Conservation (phyloP, 2,888 invertebrate species). For the Thecophora atra region DNA sequence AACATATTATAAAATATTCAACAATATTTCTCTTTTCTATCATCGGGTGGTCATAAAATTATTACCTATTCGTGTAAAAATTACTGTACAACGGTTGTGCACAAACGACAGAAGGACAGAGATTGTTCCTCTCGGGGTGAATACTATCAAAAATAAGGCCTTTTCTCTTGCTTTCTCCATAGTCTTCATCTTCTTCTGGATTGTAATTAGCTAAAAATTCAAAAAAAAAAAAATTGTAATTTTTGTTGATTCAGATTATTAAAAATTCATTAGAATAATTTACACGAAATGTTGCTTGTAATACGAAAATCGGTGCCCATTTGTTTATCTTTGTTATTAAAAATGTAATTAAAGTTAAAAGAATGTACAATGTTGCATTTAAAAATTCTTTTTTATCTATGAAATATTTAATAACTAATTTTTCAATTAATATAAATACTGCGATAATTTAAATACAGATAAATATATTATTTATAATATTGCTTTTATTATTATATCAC, state of each 20-base stretch:
- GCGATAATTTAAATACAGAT: no score
- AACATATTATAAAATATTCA: conserved; percentile 1
- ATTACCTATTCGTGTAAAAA: conserved; percentile 59
- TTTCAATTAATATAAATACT: no score
- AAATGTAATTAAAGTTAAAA: no score
- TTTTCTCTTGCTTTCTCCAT: conserved; percentile 57
- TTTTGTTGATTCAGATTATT: no score
- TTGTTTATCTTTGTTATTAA: no score
- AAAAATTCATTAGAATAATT: background rate
- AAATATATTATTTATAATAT: no score
- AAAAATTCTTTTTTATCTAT: no score
- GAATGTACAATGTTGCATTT: no score
- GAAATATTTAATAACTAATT: no score
- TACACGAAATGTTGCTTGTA: background rate
- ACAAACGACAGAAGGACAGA: conserved; percentile 60
- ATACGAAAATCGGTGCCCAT: background rate
- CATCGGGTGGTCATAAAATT: conserved; percentile 44
- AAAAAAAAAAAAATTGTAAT: background rate
- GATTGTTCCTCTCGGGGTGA: conserved; percentile 61
- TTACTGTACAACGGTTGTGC: conserved; percentile 60
- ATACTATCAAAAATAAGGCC: conserved; percentile 56
- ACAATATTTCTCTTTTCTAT: background rate
- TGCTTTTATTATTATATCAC: no score
- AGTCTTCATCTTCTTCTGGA: conserved; percentile 66
- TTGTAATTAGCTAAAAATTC: conserved; percentile 63